Base-by-base conservation (phyloP, 2,888 invertebrate genomes). In the Brenthis daphne region DNA sequence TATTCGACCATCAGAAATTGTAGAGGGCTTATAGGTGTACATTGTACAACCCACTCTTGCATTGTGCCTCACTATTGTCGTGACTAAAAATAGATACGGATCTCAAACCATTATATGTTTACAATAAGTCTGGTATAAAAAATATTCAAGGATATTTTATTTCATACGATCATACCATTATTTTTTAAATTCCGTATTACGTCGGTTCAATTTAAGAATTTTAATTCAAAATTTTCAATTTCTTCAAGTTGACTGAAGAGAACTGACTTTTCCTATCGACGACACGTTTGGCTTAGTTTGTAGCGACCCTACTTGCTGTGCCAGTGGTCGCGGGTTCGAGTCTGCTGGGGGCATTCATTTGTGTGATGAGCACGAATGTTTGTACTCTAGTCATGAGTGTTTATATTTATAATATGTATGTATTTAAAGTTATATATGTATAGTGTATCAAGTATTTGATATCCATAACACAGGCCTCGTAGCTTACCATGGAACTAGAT, bases 71-170 rank as follows among this genome's bases (percentile, higher is more conserved):
- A 13, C 48, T 37, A 67, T 56, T 29, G 56, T 67, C 67, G 67
- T 67, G 67, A 67, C 63, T 56, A 50, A 63, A 37, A 67, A 56
- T 51, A 50, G 56, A 61, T 61, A 63, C 43, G 55, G 43, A 57
- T 67, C 56, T 57, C 14, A 37, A 51, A 63, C 51, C 37, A 56
- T 63, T 5, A 24, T 33, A 20, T 63, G 50, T 61, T 61, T 51
- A 50, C 50, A 63, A 63, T 43, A 63, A 50, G 48, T 54, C 2
- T 43, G 53, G 24, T 43, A 3, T 53, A 53, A 57, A 37, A 58
- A 55, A 48, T 33, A 54, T 60, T 60, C 14, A 53, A 43, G 16
- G 12, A 2, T 66, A 29, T 58, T 16, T 54, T 58, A 29, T 0
- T 13, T 4, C 12, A n/a, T 20, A 20, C 20, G 20, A 1, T 20